Percentiles rank a stretch among this genome's conserved stretches.
Conservation (phyloP, 2,113 vertebrate species). For the Platycercus adscitus region DNA sequence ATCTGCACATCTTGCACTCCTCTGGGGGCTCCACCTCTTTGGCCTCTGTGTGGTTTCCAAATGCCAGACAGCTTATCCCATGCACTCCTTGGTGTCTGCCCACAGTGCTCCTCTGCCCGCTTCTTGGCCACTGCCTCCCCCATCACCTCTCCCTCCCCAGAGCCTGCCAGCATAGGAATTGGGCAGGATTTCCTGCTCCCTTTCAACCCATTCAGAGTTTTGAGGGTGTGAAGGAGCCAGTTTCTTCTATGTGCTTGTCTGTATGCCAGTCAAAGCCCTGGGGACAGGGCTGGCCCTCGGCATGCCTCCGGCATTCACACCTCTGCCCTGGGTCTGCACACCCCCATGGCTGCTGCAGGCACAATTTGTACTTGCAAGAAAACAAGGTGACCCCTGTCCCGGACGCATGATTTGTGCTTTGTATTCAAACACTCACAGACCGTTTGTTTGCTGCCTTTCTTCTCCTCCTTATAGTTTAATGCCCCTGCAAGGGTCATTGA, state of each 20-base stretch:
- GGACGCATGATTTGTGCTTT: background rate
- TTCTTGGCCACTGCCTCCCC: background rate
- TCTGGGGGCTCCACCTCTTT: background rate
- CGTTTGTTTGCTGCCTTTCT: background rate
- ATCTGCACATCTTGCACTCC: background rate
- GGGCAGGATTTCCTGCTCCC: slow-evolving; percentile 55
- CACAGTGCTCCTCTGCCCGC: background rate
- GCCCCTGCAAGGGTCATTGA: background rate
- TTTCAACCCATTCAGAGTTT: slow-evolving; percentile 36
- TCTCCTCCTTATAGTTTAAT: background rate
- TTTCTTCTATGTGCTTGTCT: slow-evolving; percentile 39
- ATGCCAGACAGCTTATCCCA: background rate
- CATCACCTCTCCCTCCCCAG: background rate
- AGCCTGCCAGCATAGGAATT: background rate
- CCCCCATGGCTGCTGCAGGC: accelerated
- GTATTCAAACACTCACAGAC: background rate
- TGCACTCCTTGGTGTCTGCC: background rate
- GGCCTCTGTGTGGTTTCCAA: background rate
- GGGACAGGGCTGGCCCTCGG: background rate
- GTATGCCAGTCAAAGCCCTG: slow-evolving; percentile 16
- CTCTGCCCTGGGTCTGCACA: background rate
- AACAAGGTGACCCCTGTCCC: background rate
- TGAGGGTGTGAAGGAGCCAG: background rate
- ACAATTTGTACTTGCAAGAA: background rate
- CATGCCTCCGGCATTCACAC: background rate